Base-by-base conservation (phyloP, 2,113 vertebrate species). In the Etheostoma spectabile region DNA sequence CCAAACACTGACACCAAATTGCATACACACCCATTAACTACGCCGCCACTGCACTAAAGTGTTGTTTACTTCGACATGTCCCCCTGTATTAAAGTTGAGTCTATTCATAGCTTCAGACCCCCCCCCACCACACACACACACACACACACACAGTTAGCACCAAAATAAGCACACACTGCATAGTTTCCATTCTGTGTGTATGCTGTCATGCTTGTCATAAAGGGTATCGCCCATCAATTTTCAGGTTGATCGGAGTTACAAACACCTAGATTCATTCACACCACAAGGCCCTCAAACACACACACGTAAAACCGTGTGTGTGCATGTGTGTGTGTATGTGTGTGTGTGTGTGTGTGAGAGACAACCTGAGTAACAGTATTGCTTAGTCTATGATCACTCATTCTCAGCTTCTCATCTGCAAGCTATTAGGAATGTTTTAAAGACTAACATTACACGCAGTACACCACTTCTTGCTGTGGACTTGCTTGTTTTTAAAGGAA, bases 321-420 rank as follows among this genome's bases (percentile, higher is more conserved):
- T 48, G 61, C 55, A 21, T 60, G 63, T 74, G 55, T 53, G 65
- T 66, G 49, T 48, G 67, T 48, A 46, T 42, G 52, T 24, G 68
- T 66, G 49, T 48, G 67, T 48, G 55, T 42, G 52, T 24, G 68
- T 71, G 74, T 38, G 12, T 18, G 61, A 8, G n/a, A 48, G 27
- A 30, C 13, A 24, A 19, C 61, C 30, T 61, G 15, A 68, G 27
- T 24, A 49, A 52, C n/a, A 53, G 6, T 73, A 66, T 51, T 61
- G 59, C 73, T 87, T 80, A 33, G 77, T 80, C 24, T 82, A n/a
- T 33, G 21, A 55, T 82, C 16, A 51, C 56, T 79, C 71, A 86
- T 66, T 49, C 67, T 80, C 74, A 48, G 71, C 75, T 79, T 42
- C 38, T 77, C 88, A 83, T 76, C 80, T 76, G 67, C 38, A 63